Conservation (phyloP, 2,113 vertebrate genomes). For the Coreoperca whiteheadi region DNA sequence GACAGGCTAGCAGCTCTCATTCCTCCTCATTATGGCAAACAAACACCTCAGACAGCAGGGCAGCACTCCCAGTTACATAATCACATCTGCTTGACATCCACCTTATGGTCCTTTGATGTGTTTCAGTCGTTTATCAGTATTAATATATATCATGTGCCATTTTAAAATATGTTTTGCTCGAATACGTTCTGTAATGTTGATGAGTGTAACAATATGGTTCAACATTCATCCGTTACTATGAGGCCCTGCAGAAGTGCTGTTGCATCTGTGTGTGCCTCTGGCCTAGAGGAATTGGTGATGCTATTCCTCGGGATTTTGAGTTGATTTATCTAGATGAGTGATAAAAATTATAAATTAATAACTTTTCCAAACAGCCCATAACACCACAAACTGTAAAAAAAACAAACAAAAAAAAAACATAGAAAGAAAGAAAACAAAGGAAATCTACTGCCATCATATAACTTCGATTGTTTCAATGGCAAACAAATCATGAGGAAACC, state of each 20-base stretch:
- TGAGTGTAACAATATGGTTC: not conserved
- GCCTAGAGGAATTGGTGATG: not conserved
- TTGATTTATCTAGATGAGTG: not conserved
- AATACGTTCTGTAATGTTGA: not conserved
- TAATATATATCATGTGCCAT: not conserved
- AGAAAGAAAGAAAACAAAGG: too few species aligned
- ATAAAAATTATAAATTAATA: too few species aligned
- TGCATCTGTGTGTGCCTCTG: not conserved
- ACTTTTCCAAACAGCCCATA: not conserved
- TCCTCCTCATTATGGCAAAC: constrained; percentile 31
- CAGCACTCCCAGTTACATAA: constrained; percentile 26
- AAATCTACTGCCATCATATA: too few species aligned
- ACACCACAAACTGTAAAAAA: not conserved
- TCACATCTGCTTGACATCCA: constrained; percentile 1
- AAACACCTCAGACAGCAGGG: constrained; percentile 49
- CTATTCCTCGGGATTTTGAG: not conserved
- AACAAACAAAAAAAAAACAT: too few species aligned
- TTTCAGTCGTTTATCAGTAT: not conserved
- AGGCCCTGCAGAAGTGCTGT: not conserved
- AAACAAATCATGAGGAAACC: not conserved
- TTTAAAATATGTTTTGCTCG: not conserved
- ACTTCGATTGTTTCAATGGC: too few species aligned
- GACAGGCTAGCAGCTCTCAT: constrained; percentile 48
- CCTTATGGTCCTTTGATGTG: constrained; percentile 17
- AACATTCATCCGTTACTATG: not conserved